phyloP scores from a whole-genome alignment of 2,888 invertebrate species.

The Acleris emargana region DNA sequence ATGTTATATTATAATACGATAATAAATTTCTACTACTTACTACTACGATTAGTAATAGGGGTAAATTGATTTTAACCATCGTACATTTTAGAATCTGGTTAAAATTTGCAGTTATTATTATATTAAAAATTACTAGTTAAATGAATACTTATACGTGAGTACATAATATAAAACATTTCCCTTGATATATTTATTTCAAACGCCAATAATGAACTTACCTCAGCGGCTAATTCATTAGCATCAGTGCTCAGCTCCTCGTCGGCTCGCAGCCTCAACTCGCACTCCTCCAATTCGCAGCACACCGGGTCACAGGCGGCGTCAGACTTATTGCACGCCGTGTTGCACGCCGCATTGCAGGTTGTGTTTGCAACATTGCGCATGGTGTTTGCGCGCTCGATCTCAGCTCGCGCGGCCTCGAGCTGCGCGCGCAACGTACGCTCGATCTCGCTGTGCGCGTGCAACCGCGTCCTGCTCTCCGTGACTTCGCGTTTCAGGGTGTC shows the following conservation, averaged over 20 bases:
- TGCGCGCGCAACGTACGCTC: slow-evolving; percentile 77
- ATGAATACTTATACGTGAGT: no score
- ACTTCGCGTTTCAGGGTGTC: slow-evolving; percentile 78
- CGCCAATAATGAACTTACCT: slow-evolving; percentile 54
- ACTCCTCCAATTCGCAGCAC: slow-evolving; percentile 69
- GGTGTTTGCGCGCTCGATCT: slow-evolving; percentile 50
- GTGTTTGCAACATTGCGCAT: slow-evolving; percentile 40
- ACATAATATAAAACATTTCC: background rate
- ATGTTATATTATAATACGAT: no score
- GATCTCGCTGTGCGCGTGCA: slow-evolving; percentile 76
- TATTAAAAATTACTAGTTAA: no score
- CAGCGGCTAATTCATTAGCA: slow-evolving; percentile 75
- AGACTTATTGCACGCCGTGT: slow-evolving; percentile 60
- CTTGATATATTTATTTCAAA: background rate
- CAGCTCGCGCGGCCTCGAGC: slow-evolving; percentile 72
- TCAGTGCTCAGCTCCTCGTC: slow-evolving; percentile 77
- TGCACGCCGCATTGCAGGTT: slow-evolving; percentile 45
- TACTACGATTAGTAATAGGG: no score
- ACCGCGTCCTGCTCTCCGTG: slow-evolving; percentile 70
- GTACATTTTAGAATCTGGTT: no score
- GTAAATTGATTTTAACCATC: no score
- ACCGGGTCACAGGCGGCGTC: slow-evolving; percentile 78
- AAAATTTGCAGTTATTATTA: no score
- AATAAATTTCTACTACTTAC: no score
- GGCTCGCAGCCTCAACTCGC: slow-evolving; percentile 60